A percentile compares a stretch with the other conserved stretches of the same genome.
Conservation (phyloP, 2,797 vertebrate genomes). For the Rousettus madagascariensis region DNA sequence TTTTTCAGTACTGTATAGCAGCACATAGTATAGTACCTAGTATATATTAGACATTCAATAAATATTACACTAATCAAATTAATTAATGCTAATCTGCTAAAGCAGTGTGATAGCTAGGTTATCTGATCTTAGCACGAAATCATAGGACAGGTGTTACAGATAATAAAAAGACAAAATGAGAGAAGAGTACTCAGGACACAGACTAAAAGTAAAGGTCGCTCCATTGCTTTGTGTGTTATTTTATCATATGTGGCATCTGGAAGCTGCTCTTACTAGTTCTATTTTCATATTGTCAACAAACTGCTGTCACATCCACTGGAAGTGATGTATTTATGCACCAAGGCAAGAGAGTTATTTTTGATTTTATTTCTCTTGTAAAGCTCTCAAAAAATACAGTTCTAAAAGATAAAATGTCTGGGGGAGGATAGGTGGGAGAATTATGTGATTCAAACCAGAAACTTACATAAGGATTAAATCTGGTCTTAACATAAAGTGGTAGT, state of each 20-base stretch:
- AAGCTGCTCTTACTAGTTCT: slow-evolving; percentile 11
- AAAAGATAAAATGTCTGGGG: slow-evolving; percentile 46
- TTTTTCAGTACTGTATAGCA: neutral
- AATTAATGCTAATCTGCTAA: neutral
- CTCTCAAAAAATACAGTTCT: slow-evolving; percentile 50
- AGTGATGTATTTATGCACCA: slow-evolving; percentile 31
- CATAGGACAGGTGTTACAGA: neutral
- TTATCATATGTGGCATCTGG: slow-evolving; percentile 27
- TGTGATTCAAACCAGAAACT: slow-evolving; percentile 48
- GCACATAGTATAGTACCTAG: neutral
- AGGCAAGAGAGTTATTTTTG: slow-evolving; percentile 13
- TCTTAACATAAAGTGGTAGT: neutral
- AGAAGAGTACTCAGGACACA: neutral
- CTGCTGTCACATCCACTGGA: neutral
- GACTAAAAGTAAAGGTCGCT: neutral
- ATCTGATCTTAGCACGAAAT: neutral
- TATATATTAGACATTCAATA: neutral
- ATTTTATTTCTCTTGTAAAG: neutral
- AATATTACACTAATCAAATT: neutral
- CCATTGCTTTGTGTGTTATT: neutral
- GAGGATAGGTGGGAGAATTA: slow-evolving; percentile 37
- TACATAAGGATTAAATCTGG: slow-evolving; percentile 63
- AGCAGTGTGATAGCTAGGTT: neutral
- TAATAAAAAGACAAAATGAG: neutral
- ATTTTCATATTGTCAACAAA: slow-evolving; percentile 52